Evolutionary conservation across 2,797 vertebrate species (phyloP).

Genomic region (Florisuga fusca): DNA sequence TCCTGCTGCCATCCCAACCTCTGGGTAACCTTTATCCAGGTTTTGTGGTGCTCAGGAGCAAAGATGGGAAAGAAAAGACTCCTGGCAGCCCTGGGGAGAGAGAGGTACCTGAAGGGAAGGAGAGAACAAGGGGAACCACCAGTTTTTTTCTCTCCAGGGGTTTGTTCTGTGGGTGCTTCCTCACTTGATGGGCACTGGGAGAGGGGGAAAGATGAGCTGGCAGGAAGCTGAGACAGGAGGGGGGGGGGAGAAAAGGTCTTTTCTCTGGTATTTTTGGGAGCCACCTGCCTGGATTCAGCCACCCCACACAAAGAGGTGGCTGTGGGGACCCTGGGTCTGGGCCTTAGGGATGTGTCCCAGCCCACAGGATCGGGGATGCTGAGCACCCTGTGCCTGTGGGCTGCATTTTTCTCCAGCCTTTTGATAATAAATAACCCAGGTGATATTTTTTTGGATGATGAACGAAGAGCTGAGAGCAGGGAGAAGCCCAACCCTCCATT

Average conservation of each 20-base stretch:
- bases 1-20: neutral
- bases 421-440: rapidly evolving
- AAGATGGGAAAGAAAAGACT: neutral
- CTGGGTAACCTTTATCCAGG: neutral
- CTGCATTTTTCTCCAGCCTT: neutral
- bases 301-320: rapidly evolving
- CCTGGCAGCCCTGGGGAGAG: neutral
- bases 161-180: neutral
- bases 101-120: neutral
- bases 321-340: rapidly evolving
- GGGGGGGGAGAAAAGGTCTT: neutral
- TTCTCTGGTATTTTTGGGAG: neutral
- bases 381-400: neutral
- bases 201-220: neutral
- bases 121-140: neutral
- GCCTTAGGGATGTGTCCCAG: rapidly evolving
- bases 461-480: neutral
- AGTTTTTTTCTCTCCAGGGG: neutral
- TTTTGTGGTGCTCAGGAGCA: neutral
- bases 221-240: rapidly evolving
- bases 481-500: neutral
- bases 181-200: neutral
- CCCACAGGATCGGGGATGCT: neutral
- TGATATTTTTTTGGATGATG: neutral
- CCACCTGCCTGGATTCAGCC: rapidly evolving